Conservation (phyloP, 2,113 vertebrate genomes). For the Budorcas taxicolor region DNA sequence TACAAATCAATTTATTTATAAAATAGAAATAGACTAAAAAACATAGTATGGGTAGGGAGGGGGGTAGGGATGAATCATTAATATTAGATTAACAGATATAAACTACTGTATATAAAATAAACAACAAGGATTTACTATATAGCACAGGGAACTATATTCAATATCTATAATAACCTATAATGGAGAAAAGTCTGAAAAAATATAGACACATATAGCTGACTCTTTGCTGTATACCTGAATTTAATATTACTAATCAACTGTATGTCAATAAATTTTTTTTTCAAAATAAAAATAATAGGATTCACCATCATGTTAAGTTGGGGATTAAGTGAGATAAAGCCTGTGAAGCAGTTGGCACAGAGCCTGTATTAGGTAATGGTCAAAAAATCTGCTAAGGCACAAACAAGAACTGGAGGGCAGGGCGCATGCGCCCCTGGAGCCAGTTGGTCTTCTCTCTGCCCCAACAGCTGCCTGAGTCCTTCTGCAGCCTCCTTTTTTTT, state of each 20-base stretch:
- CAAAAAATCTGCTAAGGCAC: conserved; percentile 1
- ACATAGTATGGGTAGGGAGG: neutral
- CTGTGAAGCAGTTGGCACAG: neutral
- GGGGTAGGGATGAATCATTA: neutral
- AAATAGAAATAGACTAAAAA: neutral
- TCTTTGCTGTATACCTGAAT: neutral
- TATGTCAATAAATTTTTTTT: neutral
- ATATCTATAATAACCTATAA: neutral
- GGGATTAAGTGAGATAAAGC: neutral
- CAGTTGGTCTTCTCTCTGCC: conserved; percentile 7
- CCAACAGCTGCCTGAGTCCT: conserved; percentile 11
- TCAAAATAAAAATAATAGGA: neutral
- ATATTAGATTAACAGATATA: neutral
- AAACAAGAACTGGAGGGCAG: neutral
- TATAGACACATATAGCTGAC: neutral
- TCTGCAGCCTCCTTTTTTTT: neutral
- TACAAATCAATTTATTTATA: neutral
- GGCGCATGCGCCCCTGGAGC: neutral
- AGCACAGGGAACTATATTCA: neutral
- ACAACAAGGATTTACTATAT: neutral
- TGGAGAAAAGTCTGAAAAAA: neutral
- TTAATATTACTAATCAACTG: neutral
- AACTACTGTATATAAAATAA: neutral
- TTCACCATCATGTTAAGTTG: neutral
- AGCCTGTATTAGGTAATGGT: neutral